phyloP scores from a whole-genome alignment of 2,113 vertebrate species.

The Carassius auratus region DNA sequence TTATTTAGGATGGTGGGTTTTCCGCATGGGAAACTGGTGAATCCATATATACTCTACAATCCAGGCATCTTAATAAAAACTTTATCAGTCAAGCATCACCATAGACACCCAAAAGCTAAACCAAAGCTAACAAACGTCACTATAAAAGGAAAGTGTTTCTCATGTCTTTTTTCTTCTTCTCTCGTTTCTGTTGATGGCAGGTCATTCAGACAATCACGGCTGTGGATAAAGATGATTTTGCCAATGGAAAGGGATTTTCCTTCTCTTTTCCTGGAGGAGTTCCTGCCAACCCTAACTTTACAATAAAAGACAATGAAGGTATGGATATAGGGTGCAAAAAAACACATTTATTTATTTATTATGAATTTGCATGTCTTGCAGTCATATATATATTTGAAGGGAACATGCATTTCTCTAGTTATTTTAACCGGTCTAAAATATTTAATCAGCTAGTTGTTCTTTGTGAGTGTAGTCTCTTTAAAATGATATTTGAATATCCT shows the following conservation, averaged over 20 bases:
- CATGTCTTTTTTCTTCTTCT: background rate
- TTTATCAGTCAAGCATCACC: background rate
- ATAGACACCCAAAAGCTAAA: background rate
- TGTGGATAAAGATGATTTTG: conserved; percentile 94
- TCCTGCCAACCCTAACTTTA: conserved; percentile 95
- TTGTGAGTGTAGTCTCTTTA: background rate
- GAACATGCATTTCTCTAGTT: no score
- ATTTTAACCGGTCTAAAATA: background rate
- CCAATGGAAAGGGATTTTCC: conserved; percentile 90
- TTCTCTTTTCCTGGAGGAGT: conserved; percentile 84
- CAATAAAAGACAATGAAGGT: conserved; percentile 97
- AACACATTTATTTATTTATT: background rate
- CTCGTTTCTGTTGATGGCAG: conserved; percentile 71
- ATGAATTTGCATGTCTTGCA: background rate
- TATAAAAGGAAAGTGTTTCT: background rate
- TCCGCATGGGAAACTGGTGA: no score
- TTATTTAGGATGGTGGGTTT: background rate
- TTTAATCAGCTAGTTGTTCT: background rate
- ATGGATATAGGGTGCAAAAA: conserved; percentile 46
- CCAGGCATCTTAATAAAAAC: background rate
- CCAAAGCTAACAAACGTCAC: background rate
- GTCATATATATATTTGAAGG: background rate
- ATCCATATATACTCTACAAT: background rate
- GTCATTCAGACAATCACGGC: conserved; percentile 93
- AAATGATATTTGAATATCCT: background rate